Evolutionary conservation across 2,113 vertebrate genomes (phyloP), one percentile per base, ranked within the genome.

Genomic region (Miniopterus natalensis): DNA sequence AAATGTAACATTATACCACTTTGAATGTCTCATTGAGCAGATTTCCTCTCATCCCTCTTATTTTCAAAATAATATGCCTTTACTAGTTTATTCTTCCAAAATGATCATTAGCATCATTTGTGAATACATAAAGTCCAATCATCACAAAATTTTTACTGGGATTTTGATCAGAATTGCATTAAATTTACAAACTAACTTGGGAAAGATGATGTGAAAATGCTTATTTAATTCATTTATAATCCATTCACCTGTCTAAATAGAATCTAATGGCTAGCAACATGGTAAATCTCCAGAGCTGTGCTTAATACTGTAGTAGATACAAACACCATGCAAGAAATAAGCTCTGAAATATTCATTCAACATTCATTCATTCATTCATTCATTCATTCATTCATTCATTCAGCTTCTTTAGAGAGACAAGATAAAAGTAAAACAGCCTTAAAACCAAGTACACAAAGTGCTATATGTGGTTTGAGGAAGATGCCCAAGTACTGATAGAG

Each of bases 131-230:
- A 92, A n/a, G 68, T 53, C 55, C 31, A 79, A 63, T 68, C 13
- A 45, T 88, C 3, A 3, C 47, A 83, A 90, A 21, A 40, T 49
- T 70, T 95, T 73, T 74, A 71, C 11, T 84, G 53, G 25, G 21
- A n/a, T 51, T 73, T 88, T 63, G 8, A 84, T 71, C 61, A 84
- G 53, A 93, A 78, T 89, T 68, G 55, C 61, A 89, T 47, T 71
- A 90, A 71, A 12, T 85, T 66, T 80, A 80, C 17, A 93, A 80
- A 13, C 13, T 47, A 79, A 89, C 14, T 31, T 66, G 36, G 12
- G 45, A 92, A 77, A 45, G 36, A 45, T 70, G 42, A 49, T 4
- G 15, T 6, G 21, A 84, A 95, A 31, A 36, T 5, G 74, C 3
- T 57, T 80, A 45, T n/a, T 61, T 88, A 75, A 74, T 47, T 40